Evolutionary conservation across 2,888 invertebrate genomes (phyloP).

Genomic region (Drosophila prostipennis): DNA sequence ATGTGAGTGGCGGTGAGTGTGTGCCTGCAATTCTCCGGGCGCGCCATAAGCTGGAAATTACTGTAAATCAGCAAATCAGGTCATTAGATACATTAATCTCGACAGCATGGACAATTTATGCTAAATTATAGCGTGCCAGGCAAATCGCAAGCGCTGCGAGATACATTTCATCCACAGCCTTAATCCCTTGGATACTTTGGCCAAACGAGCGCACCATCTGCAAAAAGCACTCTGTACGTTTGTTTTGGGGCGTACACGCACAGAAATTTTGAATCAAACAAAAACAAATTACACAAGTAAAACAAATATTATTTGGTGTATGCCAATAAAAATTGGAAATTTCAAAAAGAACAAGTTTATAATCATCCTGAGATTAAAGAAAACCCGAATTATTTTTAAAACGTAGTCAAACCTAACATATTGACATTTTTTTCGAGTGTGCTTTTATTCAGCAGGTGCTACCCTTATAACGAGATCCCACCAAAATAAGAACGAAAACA

Average conservation of each 20-base stretch:
- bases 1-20: constrained; percentile 25
- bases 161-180: constrained; percentile 47
- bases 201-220: constrained; percentile 39
- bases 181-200: constrained; percentile 60
- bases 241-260: constrained; percentile 12
- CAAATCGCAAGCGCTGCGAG: constrained; percentile 48
- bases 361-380: too few relatives aligned
- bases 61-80: constrained; percentile 80
- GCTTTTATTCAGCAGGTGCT: constrained; percentile 49
- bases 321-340: too few relatives aligned
- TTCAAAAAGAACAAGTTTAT: too few relatives aligned
- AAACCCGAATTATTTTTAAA: background rate
- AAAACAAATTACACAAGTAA: background rate
- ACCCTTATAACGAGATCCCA: constrained; percentile 66
- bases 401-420: too few relatives aligned
- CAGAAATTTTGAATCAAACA: background rate
- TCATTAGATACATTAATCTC: constrained; percentile 81
- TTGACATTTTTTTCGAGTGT: constrained; percentile 6
- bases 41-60: constrained; percentile 72
- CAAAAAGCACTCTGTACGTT: constrained; percentile 17
- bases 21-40: constrained; percentile 35
- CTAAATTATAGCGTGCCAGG: constrained; percentile 72
- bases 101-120: constrained; percentile 79
- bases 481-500: constrained; percentile 46
- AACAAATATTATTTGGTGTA: too few relatives aligned